These are phyloP conservation scores for Procambarus clarkii DNA, from an alignment of 1,140 invertebrate species.

Conservation along the genomic window DNA sequence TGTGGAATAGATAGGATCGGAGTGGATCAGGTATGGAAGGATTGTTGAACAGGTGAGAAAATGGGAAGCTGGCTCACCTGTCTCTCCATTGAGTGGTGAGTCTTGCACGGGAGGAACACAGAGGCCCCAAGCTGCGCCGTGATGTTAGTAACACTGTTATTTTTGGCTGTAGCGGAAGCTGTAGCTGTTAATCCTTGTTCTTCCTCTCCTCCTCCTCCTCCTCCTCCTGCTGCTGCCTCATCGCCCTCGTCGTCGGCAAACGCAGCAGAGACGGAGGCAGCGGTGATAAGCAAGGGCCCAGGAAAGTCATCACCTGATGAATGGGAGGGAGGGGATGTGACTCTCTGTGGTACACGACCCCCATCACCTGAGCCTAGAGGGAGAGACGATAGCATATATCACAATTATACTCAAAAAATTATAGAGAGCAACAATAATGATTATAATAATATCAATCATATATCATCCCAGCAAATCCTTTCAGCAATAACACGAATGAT, in stretches of 20 bases:
- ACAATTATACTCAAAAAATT: no score
- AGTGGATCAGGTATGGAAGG: neutral
- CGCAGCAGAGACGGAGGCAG: neutral
- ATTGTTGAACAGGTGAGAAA: no score
- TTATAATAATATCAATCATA: no score
- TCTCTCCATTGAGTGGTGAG: conserved; percentile 48
- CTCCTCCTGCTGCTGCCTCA: neutral
- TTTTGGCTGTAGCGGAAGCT: conserved; percentile 6
- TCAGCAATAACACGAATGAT: no score
- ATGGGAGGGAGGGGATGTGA: neutral
- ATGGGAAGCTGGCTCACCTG: conserved; percentile 16
- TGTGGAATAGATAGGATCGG: no score
- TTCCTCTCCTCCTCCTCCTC: neutral
- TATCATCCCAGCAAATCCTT: no score
- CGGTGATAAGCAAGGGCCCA: neutral
- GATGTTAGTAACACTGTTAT: conserved; percentile 40
- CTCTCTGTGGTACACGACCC: neutral
- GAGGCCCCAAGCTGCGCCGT: conserved; percentile 37
- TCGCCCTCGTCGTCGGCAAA: neutral
- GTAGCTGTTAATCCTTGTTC: neutral
- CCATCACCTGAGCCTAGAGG: neutral
- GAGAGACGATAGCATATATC: neutral
- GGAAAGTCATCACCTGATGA: neutral
- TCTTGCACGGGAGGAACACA: conserved; percentile 38
- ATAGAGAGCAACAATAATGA: no score